phyloP scores from a whole-genome alignment of 2,797 vertebrate genomes.

The Notoglanidium macrostoma region DNA sequence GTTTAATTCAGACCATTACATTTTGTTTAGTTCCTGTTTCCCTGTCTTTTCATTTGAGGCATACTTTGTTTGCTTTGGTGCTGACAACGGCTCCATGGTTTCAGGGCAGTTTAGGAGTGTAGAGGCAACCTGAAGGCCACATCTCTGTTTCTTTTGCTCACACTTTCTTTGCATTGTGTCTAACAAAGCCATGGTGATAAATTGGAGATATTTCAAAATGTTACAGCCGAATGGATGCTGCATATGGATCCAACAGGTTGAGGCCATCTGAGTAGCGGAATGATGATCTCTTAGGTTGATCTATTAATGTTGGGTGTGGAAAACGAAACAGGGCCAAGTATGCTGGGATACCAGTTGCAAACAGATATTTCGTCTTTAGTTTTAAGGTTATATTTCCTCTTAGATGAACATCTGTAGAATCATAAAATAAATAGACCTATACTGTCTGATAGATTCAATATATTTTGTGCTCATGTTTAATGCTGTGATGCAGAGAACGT shows the following conservation, averaged over 20 bases:
- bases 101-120: conserved; percentile 40
- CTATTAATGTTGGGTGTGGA: conserved; percentile 46
- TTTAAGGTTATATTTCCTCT: neutral
- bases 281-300: conserved; percentile 21
- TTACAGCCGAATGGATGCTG: conserved; percentile 21
- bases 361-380: conserved; percentile 22
- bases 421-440: neutral
- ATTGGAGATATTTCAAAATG: conserved; percentile 44
- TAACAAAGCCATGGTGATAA: conserved; percentile 37
- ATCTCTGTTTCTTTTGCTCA: conserved; percentile 19
- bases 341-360: conserved; percentile 46
- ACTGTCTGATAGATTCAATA: neutral
- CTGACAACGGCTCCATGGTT: conserved; percentile 41
- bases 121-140: conserved; percentile 33
- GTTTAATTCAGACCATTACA: conserved; percentile 50
- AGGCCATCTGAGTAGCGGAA: conserved; percentile 20
- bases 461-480: conserved; percentile 8
- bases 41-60: conserved; percentile 39
- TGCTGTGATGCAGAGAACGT: conserved; percentile 40
- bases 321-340: conserved; percentile 44
- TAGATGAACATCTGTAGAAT: neutral
- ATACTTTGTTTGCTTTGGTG: conserved; percentile 53
- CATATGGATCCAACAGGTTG: conserved; percentile 10
- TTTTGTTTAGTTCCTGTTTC: conserved; percentile 49
- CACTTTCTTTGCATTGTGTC: conserved; percentile 12